phyloP scores from a whole-genome alignment of 2,888 invertebrate genomes.

The Rhaphigaster nebulosa region DNA sequence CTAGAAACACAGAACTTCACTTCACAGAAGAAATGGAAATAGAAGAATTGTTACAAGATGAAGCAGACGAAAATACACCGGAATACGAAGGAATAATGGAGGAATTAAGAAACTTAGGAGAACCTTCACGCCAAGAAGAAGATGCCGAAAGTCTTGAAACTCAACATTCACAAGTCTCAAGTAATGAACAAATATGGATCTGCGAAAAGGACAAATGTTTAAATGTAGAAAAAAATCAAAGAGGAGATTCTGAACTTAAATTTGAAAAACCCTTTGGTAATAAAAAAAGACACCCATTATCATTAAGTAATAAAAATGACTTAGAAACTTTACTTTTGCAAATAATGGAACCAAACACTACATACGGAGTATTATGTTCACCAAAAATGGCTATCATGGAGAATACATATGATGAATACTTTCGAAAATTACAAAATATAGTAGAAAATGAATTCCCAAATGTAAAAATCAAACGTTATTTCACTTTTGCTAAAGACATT shows the following conservation, averaged over 20 bases:
- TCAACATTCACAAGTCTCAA: too few relatives aligned
- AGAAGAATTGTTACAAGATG: not conserved
- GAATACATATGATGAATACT: not conserved
- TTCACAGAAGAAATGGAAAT: not conserved
- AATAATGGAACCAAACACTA: not conserved
- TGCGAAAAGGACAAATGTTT: too few relatives aligned
- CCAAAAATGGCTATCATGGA: not conserved
- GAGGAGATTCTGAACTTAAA: not conserved
- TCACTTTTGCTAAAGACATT: not conserved
- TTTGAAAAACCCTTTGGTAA: not conserved
- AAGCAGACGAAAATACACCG: not conserved
- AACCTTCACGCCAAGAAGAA: not conserved
- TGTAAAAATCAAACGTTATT: not conserved
- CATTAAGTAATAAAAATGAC: not conserved
- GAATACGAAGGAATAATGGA: not conserved
- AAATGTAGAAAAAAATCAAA: not conserved
- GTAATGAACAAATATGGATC: too few relatives aligned
- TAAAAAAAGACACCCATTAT: not conserved
- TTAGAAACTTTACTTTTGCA: not conserved
- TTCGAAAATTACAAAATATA: not conserved
- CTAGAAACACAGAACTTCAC: not conserved
- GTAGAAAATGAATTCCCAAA: not conserved
- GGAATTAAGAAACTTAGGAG: not conserved
- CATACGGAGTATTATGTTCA: not conserved
- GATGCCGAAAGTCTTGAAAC: not conserved